These are phyloP conservation scores for Cosmia trapezina DNA, from an alignment of 2,888 invertebrate species.

Conservation along the genomic window DNA sequence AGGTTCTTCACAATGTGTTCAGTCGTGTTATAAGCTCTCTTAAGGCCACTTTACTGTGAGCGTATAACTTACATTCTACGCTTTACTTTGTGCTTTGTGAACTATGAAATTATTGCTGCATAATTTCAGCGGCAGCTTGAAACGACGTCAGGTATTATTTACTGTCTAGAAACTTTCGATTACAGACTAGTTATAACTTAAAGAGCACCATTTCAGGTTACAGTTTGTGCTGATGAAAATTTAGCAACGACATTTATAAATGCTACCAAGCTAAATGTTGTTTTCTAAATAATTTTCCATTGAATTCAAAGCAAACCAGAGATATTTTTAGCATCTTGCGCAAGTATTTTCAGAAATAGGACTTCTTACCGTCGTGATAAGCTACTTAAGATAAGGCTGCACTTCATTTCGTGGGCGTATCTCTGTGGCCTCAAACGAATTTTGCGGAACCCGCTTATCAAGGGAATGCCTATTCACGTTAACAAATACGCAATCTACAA, in stretches of 20 bases:
- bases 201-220: conserved; percentile 3
- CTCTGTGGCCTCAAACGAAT: conserved; percentile 47
- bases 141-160: conserved; percentile 67
- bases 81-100: conserved; percentile 73
- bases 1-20: conserved; percentile 69
- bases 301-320: neutral
- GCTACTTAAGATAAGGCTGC: conserved; percentile 52
- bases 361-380: conserved; percentile 42
- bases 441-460: conserved; percentile 48
- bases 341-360: conserved; percentile 40
- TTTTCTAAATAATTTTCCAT: conserved; percentile 3
- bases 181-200: conserved; percentile 26
- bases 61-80: conserved; percentile 69
- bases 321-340: conserved; percentile 24
- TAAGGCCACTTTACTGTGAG: conserved; percentile 74
- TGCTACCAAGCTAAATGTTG: neutral
- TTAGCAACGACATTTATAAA: neutral
- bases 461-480: conserved; percentile 56
- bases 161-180: conserved; percentile 58
- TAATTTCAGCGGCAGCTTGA: conserved; percentile 69
- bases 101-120: conserved; percentile 75
- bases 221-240: neutral
- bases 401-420: conserved; percentile 51
- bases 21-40: conserved; percentile 73
- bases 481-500: conserved; percentile 63